A percentile compares a stretch with the other conserved stretches of the same genome.
phyloP scores from a whole-genome alignment of 1,140 invertebrate species.

The Hyles euphorbiae region DNA sequence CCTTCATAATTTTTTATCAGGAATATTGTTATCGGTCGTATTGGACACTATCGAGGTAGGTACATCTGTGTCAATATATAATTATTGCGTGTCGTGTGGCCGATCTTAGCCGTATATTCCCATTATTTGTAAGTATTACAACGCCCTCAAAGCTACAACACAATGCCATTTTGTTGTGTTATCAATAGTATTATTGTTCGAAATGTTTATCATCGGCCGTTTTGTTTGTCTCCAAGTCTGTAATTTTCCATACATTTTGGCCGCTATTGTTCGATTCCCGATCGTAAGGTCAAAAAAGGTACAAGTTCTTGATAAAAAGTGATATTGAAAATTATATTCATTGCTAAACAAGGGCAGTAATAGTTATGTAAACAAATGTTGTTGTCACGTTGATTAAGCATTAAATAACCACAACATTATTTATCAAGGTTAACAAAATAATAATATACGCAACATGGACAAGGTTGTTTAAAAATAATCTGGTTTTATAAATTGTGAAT shows the following conservation, averaged over 20 bases:
- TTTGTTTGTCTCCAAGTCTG: too few species aligned
- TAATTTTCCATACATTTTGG: too few species aligned
- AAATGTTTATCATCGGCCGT: too few species aligned
- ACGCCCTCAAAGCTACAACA: not conserved
- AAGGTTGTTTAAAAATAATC: too few species aligned
- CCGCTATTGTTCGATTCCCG: too few species aligned
- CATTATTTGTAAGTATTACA: not conserved
- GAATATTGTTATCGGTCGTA: conserved; percentile 14
- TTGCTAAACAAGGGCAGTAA: conserved; percentile 3
- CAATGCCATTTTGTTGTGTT: too few species aligned
- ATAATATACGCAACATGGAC: not conserved
- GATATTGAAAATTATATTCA: too few species aligned
- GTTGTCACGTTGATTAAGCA: not conserved
- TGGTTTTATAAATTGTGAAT: too few species aligned
- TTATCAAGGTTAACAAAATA: conserved; percentile 8
- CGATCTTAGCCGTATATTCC: not conserved
- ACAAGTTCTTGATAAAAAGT: too few species aligned
- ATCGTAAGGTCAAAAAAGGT: too few species aligned
- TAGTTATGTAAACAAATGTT: conserved; percentile 2
- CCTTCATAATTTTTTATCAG: conserved; percentile 10
- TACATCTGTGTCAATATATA: conserved; percentile 28
- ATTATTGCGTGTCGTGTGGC: not conserved
- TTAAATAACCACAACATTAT: conserved; percentile 3
- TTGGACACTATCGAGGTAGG: conserved; percentile 13
- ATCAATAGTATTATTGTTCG: too few species aligned